Base-by-base conservation (phyloP, 2,888 invertebrate genomes). In the Eristalinus aeneus region DNA sequence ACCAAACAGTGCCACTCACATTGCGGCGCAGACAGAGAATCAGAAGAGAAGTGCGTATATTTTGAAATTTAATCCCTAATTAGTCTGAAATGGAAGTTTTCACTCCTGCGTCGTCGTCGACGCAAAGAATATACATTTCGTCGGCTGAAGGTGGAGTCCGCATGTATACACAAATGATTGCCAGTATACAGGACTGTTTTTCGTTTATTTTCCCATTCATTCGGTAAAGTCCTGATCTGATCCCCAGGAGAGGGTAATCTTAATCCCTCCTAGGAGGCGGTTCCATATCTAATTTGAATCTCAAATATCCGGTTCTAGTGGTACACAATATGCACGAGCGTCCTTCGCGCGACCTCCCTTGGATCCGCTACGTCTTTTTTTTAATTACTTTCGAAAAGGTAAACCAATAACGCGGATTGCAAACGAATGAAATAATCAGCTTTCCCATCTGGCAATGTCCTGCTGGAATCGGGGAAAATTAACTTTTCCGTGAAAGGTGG, bases 11-110 rank as follows among this genome's bases (percentile, higher is more conserved):
- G 46, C 16, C 46, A 16, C 46, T 46, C 46, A 16, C 46, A 16
- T 46, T 16, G 27, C 27, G 8, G 5, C 46, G 46, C 16, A 46
- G 46, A 73, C 22, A 74, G 60, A 34, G 64, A 71, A 78, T 79
- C 64, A 56, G 60, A 74, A 79, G 69, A 84, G 74, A 74, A 74
- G 61, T 84, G 74, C 74, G 79, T 79, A 74, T 69, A 77, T 79
- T 79, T 84, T 65, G 75, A 67, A 84, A 84, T 84, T 72, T 84
- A 75, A 84, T 84, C 79, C 80, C 75, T 84, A 84, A 84, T 84
- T 84, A 84, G 84, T 75, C 61, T 80, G 84, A 71, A 84, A 84
- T 67, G 63, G 27, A 79, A 72, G 56, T 34, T 54, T 65, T 60
- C 71, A 36, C 61, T 36, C 39, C 20, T 39, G 56, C 58, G 23